Percentiles rank a stretch among this genome's conserved stretches.
Conservation (phyloP, 2,797 vertebrate species). For the Acanthiza pusilla region DNA sequence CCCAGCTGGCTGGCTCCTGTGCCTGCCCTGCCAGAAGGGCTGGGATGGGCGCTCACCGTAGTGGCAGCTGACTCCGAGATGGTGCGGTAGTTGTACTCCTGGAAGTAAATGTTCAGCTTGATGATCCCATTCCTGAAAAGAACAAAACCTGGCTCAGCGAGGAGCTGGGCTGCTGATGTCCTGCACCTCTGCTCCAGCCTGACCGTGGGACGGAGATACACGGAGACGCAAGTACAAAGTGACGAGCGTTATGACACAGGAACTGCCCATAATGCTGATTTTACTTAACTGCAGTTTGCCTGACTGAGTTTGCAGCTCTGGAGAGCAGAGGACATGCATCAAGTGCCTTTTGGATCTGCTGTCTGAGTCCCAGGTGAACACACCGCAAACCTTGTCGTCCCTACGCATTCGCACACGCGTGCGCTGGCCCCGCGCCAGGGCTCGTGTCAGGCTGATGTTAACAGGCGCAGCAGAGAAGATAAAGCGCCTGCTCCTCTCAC, state of each 20-base stretch:
- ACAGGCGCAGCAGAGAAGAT: background rate
- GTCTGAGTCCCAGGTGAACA: background rate
- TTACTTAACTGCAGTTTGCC: background rate
- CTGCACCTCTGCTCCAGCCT: background rate
- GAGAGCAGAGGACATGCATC: background rate
- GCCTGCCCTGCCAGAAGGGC: background rate
- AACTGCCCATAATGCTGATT: background rate
- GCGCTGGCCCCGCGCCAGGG: background rate
- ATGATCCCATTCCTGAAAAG: slow-evolving; percentile 70
- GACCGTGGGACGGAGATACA: accelerated
- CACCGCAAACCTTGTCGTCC: background rate
- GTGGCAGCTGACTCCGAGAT: slow-evolving; percentile 72
- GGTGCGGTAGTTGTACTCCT: slow-evolving; percentile 81
- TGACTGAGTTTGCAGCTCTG: background rate
- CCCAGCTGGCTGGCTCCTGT: background rate
- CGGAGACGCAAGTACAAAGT: background rate
- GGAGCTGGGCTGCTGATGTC: accelerated
- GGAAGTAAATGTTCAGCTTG: slow-evolving; percentile 82
- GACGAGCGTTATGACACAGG: background rate
- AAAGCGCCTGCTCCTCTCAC: background rate
- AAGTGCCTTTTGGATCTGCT: background rate
- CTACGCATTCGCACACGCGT: accelerated
- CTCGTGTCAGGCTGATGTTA: background rate
- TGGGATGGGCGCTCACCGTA: slow-evolving; percentile 65
- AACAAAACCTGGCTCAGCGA: background rate